Conservation (phyloP, 2,113 vertebrate species). For the Paramormyrops kingsleyae region DNA sequence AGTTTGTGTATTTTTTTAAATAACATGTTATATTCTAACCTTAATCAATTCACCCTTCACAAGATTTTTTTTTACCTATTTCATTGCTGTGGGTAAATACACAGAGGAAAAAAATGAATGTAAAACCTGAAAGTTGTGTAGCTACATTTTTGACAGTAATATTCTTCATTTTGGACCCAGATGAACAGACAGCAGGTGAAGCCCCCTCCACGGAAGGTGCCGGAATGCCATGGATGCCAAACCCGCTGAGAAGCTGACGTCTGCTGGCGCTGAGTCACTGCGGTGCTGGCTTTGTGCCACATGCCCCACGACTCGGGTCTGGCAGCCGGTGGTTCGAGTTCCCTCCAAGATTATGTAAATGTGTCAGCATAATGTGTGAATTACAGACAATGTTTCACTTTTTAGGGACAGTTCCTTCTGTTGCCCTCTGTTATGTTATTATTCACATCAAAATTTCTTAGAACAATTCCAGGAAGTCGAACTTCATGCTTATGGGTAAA, state of each 20-base stretch:
- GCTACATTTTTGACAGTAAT: background rate
- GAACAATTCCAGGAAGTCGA: background rate
- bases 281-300: background rate
- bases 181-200: slow-evolving; percentile 4
- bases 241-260: background rate
- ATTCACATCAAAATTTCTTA: background rate
- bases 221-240: background rate
- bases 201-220: background rate
- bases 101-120: background rate
- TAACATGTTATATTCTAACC: background rate
- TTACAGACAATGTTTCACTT: background rate
- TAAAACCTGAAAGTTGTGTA: background rate
- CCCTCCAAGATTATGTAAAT: background rate
- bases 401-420: background rate
- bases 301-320: background rate
- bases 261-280: background rate
- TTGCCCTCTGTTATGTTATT: background rate
- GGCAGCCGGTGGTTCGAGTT: background rate
- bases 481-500: background rate
- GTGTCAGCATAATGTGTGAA: background rate
- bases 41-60: background rate
- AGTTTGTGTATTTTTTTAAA: background rate
- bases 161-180: background rate
- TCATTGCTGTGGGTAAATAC: background rate
- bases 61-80: background rate